Percentiles rank a stretch among this genome's conserved stretches.
Evolutionary conservation across 2,797 vertebrate genomes (phyloP).

Genomic region (Pangasius djambal): DNA sequence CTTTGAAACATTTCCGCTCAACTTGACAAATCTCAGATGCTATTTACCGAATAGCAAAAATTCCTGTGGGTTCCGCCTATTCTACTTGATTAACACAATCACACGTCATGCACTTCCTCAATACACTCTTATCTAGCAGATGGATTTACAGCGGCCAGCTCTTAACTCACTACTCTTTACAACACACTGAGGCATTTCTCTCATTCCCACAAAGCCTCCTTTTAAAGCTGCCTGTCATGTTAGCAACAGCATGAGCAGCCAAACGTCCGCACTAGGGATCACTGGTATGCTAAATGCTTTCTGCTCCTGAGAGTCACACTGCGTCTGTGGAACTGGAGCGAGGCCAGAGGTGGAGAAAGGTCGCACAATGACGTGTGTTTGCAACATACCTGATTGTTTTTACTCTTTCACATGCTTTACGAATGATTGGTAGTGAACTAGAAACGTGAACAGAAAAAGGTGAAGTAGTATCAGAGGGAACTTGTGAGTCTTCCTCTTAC

Average conservation of each 20-base stretch:
- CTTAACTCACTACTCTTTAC: not conserved
- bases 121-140: slow-evolving; percentile 28
- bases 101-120: slow-evolving; percentile 27
- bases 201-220: slow-evolving; percentile 7
- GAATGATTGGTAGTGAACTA: not conserved
- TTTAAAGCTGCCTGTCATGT: slow-evolving; percentile 15
- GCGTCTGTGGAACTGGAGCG: slow-evolving; percentile 45
- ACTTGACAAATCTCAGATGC: not conserved
- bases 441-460: not conserved
- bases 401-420: not conserved
- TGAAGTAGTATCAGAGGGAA: slow-evolving; percentile 17
- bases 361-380: slow-evolving; percentile 24
- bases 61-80: slow-evolving; percentile 5
- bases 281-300: slow-evolving; percentile 44
- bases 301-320: slow-evolving; percentile 9
- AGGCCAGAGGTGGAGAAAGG: slow-evolving; percentile 44
- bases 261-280: slow-evolving; percentile 37
- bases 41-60: not conserved
- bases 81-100: slow-evolving; percentile 20
- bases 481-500: slow-evolving; percentile 14
- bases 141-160: not conserved
- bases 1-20: not conserved
- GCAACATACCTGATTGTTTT: not conserved
- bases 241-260: slow-evolving; percentile 36
- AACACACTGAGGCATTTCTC: slow-evolving; percentile 9